These are phyloP conservation scores for Frankliniella intonsa DNA, from an alignment of 2,888 invertebrate species.

Conservation along the genomic window DNA sequence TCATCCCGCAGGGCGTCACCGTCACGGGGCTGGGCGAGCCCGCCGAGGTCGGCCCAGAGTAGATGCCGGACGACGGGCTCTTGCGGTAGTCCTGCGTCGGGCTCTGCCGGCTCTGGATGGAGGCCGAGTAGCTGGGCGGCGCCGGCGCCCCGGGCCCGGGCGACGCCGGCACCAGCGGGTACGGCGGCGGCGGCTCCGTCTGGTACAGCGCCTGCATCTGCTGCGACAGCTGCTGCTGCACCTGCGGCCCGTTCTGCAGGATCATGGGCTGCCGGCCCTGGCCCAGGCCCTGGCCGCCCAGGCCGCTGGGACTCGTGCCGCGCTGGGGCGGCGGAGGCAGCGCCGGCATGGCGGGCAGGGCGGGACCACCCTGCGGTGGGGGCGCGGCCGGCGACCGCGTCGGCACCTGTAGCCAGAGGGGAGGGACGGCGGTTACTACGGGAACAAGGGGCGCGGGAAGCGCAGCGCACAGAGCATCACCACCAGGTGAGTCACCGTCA, in stretches of 20 bases:
- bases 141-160: constrained; percentile 56
- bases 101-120: constrained; percentile 81
- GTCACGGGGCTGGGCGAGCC: constrained; percentile 80
- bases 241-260: constrained; percentile 73
- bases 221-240: constrained; percentile 79
- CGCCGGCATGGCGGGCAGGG: constrained; percentile 37
- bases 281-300: constrained; percentile 45
- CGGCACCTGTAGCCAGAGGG: constrained; percentile 33
- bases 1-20: constrained; percentile 48
- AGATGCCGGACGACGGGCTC: constrained; percentile 80
- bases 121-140: constrained; percentile 79
- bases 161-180: constrained; percentile 54
- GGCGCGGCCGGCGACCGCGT: constrained; percentile 39
- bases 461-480: too few relatives aligned
- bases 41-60: constrained; percentile 76
- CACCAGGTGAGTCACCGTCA: too few relatives aligned
- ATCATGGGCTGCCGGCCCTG: constrained; percentile 69
- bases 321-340: constrained; percentile 53
- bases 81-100: constrained; percentile 79
- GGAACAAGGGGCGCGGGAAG: background rate
- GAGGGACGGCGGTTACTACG: background rate
- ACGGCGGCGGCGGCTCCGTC: constrained; percentile 65
- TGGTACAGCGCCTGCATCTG: constrained; percentile 84
- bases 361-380: constrained; percentile 41
- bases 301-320: constrained; percentile 60